Conservation (phyloP, 2,797 vertebrate genomes). For the Acanthurus tractus region DNA sequence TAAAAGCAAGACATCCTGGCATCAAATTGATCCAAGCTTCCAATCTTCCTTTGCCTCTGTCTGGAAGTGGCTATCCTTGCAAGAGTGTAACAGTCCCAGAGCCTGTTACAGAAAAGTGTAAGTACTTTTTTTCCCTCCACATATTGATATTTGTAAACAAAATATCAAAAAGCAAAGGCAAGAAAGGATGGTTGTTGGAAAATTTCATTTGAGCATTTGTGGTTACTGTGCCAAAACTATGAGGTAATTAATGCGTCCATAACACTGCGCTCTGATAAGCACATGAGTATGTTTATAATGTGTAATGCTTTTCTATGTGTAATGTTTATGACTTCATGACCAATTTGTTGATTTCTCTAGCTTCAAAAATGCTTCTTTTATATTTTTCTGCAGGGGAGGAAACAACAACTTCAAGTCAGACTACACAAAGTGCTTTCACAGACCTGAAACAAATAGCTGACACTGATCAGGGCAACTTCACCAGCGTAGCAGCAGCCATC, state of each 20-base stretch:
- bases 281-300: background rate
- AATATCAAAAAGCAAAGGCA: background rate
- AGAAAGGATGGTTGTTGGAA: background rate
- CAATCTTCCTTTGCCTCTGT: slow-evolving; percentile 45
- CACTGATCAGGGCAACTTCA: fast-evolving
- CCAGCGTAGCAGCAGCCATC: background rate
- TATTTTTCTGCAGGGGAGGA: background rate
- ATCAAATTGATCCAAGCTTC: fast-evolving
- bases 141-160: background rate
- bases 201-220: background rate
- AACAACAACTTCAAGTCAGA: background rate
- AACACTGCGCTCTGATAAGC: background rate
- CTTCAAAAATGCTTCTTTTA: background rate
- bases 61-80: fast-evolving
- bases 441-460: fast-evolving
- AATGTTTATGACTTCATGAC: too few relatives aligned
- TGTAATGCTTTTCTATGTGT: too few relatives aligned
- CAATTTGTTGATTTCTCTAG: background rate
- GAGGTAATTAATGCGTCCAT: background rate
- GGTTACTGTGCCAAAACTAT: background rate
- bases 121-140: slow-evolving; percentile 7
- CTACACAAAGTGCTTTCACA: background rate
- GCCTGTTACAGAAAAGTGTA: fast-evolving
- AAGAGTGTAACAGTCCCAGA: fast-evolving
- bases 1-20: fast-evolving